Base-by-base conservation (phyloP, 2,797 vertebrate species). In the Schizothorax lantsangensis region DNA sequence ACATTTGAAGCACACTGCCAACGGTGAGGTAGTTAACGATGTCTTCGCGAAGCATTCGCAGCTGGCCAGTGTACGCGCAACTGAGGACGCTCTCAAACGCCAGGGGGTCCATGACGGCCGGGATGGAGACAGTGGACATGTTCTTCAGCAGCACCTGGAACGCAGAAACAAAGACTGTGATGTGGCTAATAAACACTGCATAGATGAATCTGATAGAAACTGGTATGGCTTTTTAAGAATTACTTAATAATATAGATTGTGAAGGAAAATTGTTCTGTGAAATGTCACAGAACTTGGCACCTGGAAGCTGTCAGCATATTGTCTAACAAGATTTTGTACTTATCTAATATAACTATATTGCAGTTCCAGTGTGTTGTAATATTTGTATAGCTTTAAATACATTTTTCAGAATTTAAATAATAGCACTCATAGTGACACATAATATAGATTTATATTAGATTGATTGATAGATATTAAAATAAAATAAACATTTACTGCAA, bases 1-100 rank as follows among this genome's bases (percentile, higher is more conserved):
- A 99, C 98, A 99, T 98, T 93, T 99, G 98, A n/a, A 99, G 96
- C 84, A 98, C 97, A 73, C 97, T 98, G 12, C 97, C 98, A 91
- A 99, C 97, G 0, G 97, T 98, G 88, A 98, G 94, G 94, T 97
- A 97, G 95, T 97, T 98, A 86, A 98, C 97, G n/a, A 99, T 86
- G 91, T 98, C 97, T 0, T 96, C 96, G 0, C 97, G 95, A 0
- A 96, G 94, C 97, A 98, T 97, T 83, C 92, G 94, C 3, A 99
- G 96, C 89, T 95, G 96, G 0, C 97, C 97, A 0, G 97, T 98
- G 94, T 99, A 99, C 19, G 97, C 97, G 0, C 97, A 97, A 72
- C 95, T 96, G 89, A 99, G 90, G 15, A 99, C 97, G 19, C 96
- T 96, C 93, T 98, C 98, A 7, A 99, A 98, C 3, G 98, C 98